Base-by-base conservation (phyloP, 1,140 invertebrate species). In the Drosophila cardini region DNA sequence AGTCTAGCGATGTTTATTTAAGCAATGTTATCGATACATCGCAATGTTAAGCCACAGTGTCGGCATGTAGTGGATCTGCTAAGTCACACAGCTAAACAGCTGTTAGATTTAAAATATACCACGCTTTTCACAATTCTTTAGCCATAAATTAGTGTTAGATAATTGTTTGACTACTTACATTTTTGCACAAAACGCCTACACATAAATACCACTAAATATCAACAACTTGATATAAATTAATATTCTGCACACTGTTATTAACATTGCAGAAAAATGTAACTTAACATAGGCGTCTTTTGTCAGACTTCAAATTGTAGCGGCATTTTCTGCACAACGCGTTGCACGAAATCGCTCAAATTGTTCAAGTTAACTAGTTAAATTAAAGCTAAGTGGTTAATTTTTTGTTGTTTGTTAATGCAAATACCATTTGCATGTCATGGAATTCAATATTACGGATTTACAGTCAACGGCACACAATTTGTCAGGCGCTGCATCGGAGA, bases 301-400 rank as follows among this genome's bases (percentile, higher is more conserved):
- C 11, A 13, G 63, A 60, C 79, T 83, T 83, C 15, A 83, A 83
- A 84, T 84, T 70, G 61, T 72, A 84, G 81, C 81, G 81, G 81
- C 80, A 80, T 80, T 84, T 83, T 83, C 38, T 36, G 5, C 8
- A 48, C 48, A 32, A 34, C 34, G 56, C 42, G 42, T 62, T 61
- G 46, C 13, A 8, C 6, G 16, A 46, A 32, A 50, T 60, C 4
- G 4, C 21, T 46, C 11, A 8, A 32, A 40, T 62, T 69, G 38
- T 45, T 60, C 3, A 55, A 53, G 1, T 15, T 55, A 13, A 7
- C 15, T 10, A 18, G 9, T 40, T 10, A 6, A 43, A 6, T 34
- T 16, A 10, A 36, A 7, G 13, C 13, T 4, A 16, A 68, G 40
- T 50, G 38, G 46, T 34, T 48, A 15, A 56, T 62, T 50, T 26